These are phyloP conservation scores for Nycticorax nycticorax DNA, from an alignment of 2,113 vertebrate genomes.

Conservation along the genomic window DNA sequence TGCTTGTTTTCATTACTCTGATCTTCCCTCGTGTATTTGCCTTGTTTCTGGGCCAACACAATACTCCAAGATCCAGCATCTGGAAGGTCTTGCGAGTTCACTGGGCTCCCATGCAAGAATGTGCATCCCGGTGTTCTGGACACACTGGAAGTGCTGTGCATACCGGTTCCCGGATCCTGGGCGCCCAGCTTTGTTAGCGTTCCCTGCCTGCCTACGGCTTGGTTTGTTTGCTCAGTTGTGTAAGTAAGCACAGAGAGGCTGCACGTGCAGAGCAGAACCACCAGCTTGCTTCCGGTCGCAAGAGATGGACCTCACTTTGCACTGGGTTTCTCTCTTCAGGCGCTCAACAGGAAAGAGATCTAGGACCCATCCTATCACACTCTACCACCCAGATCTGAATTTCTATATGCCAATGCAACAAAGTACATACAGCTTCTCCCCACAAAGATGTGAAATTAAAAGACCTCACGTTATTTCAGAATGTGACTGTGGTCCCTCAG, in stretches of 20 bases:
- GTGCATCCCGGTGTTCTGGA: neutral
- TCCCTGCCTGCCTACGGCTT: neutral
- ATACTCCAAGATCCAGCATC: neutral
- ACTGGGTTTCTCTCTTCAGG: neutral
- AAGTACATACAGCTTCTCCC: neutral
- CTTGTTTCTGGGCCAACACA: slow-evolving; percentile 4
- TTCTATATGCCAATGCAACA: neutral
- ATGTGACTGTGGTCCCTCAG: neutral
- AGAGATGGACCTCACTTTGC: neutral
- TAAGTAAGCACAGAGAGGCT: neutral
- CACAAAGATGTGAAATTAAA: neutral
- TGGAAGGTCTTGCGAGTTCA: slow-evolving; percentile 40
- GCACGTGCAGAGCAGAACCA: neutral
- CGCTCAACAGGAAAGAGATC: neutral
- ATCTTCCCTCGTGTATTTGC: neutral
- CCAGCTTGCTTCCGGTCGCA: neutral
- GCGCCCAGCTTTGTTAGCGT: neutral
- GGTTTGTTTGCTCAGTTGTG: slow-evolving; percentile 2
- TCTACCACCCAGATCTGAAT: rapidly evolving
- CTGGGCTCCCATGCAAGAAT: slow-evolving; percentile 41
- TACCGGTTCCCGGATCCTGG: rapidly evolving
- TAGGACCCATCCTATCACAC: neutral
- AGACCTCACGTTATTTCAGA: neutral
- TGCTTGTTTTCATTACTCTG: neutral
- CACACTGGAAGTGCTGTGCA: neutral